phyloP scores from a whole-genome alignment of 2,888 invertebrate genomes.

The Aquatica leii region DNA sequence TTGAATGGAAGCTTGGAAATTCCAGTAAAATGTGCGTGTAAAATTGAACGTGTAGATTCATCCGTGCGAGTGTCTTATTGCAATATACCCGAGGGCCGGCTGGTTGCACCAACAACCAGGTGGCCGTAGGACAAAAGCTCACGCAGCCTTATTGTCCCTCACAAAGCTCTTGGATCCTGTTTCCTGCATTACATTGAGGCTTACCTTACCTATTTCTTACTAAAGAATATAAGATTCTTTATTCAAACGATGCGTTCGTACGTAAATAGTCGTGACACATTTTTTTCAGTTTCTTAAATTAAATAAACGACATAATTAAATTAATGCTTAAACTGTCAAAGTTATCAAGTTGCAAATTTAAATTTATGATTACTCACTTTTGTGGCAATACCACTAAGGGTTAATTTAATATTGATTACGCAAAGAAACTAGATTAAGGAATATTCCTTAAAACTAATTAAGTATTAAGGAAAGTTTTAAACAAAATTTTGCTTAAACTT shows the following conservation, averaged over 20 bases:
- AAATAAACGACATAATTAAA: constrained; percentile 33
- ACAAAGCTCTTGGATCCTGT: constrained; percentile 43
- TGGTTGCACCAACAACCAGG: constrained; percentile 34
- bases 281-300: constrained; percentile 22
- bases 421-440: background rate
- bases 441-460: constrained; percentile 7
- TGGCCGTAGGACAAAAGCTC: constrained; percentile 42
- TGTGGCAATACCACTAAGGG: constrained; percentile 15
- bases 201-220: constrained; percentile 40
- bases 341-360: constrained; percentile 36
- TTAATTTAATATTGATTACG: constrained; percentile 14
- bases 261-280: constrained; percentile 16
- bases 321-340: constrained; percentile 39
- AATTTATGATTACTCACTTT: constrained; percentile 35
- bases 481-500: constrained; percentile 1
- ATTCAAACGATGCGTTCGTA: constrained; percentile 20
- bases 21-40: constrained; percentile 24
- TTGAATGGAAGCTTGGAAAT: constrained; percentile 4
- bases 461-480: background rate
- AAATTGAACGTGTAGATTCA: constrained; percentile 20
- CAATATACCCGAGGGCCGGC: constrained; percentile 24
- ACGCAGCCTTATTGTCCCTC: constrained; percentile 40
- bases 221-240: constrained; percentile 24
- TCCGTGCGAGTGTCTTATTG: constrained; percentile 25
- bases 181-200: constrained; percentile 41